Evolutionary conservation across 2,888 invertebrate genomes (phyloP).

Genomic region (Luperina testacea): DNA sequence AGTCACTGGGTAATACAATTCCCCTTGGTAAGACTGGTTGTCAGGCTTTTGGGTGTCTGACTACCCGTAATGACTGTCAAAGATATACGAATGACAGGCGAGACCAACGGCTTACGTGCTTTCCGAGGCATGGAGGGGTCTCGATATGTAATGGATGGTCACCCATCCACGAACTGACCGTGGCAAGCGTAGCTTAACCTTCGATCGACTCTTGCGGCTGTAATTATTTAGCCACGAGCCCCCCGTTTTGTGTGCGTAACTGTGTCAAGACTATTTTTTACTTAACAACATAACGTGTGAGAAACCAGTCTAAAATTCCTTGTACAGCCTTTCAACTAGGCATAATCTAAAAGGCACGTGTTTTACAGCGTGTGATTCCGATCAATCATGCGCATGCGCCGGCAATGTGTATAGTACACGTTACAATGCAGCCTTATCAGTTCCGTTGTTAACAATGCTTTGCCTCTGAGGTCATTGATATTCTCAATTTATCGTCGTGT

Average conservation of each 20-base stretch:
- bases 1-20: not conserved
- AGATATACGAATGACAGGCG: not conserved
- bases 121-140: not conserved
- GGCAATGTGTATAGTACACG: slow-evolving; percentile 30
- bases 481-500: slow-evolving; percentile 46
- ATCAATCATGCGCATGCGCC: slow-evolving; percentile 58
- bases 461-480: slow-evolving; percentile 51
- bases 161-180: not conserved
- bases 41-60: not conserved
- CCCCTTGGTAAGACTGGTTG: not conserved
- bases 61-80: not conserved
- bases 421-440: slow-evolving; percentile 50
- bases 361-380: slow-evolving; percentile 49
- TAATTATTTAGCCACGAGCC: not conserved
- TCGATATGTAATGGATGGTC: not conserved
- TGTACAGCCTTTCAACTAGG: slow-evolving; percentile 28
- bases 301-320: not conserved
- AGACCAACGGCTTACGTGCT: not conserved
- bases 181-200: not conserved
- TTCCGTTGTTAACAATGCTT: slow-evolving; percentile 50
- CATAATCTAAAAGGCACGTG: slow-evolving; percentile 50
- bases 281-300: not conserved
- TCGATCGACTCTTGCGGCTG: not conserved
- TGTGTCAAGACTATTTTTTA: slow-evolving; percentile 12
- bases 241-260: not conserved